phyloP scores from a whole-genome alignment of 2,797 vertebrate species.

The Hydrolagus colliei region DNA sequence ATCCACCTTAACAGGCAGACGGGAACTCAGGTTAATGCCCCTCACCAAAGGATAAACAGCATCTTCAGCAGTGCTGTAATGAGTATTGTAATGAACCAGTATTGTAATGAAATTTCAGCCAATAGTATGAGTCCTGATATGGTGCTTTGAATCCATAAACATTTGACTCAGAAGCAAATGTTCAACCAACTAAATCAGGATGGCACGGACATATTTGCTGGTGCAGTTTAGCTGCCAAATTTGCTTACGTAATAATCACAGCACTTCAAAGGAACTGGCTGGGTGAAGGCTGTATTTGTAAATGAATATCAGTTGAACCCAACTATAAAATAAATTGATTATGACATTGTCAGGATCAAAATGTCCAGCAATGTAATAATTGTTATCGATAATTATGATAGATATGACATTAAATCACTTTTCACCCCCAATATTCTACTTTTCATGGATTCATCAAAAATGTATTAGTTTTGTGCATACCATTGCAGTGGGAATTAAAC shows the following conservation, averaged over 20 bases:
- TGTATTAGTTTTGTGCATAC: neutral
- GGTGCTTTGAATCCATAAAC: neutral
- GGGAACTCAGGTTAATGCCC: neutral
- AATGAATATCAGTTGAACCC: too few relatives aligned
- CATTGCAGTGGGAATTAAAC: neutral
- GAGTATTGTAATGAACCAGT: neutral
- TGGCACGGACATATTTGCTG: too few relatives aligned
- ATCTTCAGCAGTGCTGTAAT: neutral
- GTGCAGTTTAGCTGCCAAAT: too few relatives aligned
- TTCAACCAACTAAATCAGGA: neutral
- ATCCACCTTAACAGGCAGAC: neutral
- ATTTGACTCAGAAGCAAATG: neutral
- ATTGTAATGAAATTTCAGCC: neutral
- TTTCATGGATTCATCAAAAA: neutral
- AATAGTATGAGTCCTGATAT: neutral
- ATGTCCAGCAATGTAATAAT: too few relatives aligned
- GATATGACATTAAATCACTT: too few relatives aligned
- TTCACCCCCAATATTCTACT: neutral
- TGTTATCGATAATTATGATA: too few relatives aligned
- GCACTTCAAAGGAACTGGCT: too few relatives aligned
- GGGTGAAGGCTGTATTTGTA: too few relatives aligned
- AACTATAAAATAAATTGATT: too few relatives aligned
- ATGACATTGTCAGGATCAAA: too few relatives aligned
- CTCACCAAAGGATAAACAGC: neutral
- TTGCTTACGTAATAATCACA: too few relatives aligned